Conservation (phyloP, 1,140 invertebrate species). For the Patella vulgata region DNA sequence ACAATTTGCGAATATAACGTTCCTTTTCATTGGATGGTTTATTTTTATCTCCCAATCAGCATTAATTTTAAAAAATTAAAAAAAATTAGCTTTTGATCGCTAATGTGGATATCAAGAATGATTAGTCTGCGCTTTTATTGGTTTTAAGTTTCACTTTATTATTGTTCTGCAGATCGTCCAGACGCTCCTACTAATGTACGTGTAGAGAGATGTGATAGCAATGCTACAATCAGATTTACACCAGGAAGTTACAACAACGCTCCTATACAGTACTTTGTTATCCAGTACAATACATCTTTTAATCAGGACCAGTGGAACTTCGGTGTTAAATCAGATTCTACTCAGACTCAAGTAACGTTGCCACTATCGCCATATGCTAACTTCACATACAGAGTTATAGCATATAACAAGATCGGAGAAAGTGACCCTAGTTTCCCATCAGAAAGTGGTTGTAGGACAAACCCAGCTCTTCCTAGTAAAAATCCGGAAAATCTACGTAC, state of each 20-base stretch:
- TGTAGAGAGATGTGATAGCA: constrained; percentile 71
- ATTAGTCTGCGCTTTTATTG: too few relatives aligned
- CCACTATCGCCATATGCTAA: constrained; percentile 83
- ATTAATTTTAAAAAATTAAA: too few relatives aligned
- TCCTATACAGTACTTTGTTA: constrained; percentile 89
- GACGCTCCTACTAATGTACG: constrained; percentile 81
- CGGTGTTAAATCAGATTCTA: constrained; percentile 35
- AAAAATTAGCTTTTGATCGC: too few relatives aligned
- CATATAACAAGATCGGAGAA: constrained; percentile 90
- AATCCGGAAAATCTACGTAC: constrained; percentile 96
- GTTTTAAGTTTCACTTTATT: constrained; percentile 87
- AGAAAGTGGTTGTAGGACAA: constrained; percentile 63
- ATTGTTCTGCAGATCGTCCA: constrained; percentile 80
- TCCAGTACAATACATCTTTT: constrained; percentile 95
- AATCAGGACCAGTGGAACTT: constrained; percentile 87
- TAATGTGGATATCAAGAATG: too few relatives aligned
- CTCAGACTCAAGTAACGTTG: constrained; percentile 37
- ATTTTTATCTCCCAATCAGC: too few relatives aligned
- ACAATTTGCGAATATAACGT: too few relatives aligned
- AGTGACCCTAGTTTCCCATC: constrained; percentile 56
- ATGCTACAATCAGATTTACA: constrained; percentile 79
- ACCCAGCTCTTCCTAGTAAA: constrained; percentile 86
- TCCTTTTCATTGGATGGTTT: too few relatives aligned
- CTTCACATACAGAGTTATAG: constrained; percentile 95
- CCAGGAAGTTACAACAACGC: constrained; percentile 87